Base-by-base conservation (phyloP, 2,797 vertebrate species). In the Rhynchotus rufescens region DNA sequence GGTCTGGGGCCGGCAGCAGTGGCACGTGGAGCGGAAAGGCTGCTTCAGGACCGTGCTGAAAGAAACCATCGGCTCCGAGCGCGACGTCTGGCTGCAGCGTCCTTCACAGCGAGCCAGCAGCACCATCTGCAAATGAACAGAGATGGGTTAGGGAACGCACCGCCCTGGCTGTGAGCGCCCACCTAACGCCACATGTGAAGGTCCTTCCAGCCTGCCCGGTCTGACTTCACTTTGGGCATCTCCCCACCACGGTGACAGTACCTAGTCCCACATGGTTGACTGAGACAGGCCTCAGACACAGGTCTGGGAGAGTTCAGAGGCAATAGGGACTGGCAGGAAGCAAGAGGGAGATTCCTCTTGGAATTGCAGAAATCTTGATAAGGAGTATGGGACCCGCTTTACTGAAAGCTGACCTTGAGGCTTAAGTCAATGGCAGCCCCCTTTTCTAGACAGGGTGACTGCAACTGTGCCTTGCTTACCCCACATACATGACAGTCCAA, bases 31-130 rank as follows among this genome's bases (percentile, higher is more conserved):
- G 93, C 98, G 99, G 97, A 99, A 99, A 32, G 99, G 99, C 96
- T 99, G 99, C 93, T 99, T 99, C 90, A 99, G 98, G 76, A 99
- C 98, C 0, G 99, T 98, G 96, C 99, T 99, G 98, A 99, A 99
- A 84, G 99, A 99, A 87, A 99, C 98, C 96, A 99, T 98, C 0
- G 99, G 99, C 96, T 99, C 99, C 0, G 99, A 99, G 86, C 99
- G 99, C 1, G 99, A 99, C 0, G 97, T 98, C 96, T 99, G 98
- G 96, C 98, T 99, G 97, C 99, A 99, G 96, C 98, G 99, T 42
- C 99, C 99, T 92, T 99, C 99, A 4, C 99, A 99, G 90, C 99
- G 99, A 64, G 99, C 99, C 97, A 99, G 97, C 89, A 99, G 94
- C 85, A 99, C 99, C 99, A 99, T 99, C 99, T 99, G 97, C 1